These are phyloP conservation scores for Caenorhabditis zanzibari DNA, from an alignment of 2,888 invertebrate genomes.

Conservation along the genomic window DNA sequence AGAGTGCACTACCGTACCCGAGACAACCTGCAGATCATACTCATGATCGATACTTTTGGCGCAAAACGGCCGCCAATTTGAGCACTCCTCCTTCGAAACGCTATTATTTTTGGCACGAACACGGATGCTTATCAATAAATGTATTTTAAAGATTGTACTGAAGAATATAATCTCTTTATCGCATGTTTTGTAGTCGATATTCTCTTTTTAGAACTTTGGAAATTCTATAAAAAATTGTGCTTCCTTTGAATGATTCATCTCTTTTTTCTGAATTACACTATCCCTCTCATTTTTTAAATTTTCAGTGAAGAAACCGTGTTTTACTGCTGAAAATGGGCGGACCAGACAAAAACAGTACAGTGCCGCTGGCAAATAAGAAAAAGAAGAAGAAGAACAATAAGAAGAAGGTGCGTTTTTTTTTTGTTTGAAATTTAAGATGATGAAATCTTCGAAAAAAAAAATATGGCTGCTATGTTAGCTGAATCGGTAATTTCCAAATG, in stretches of 20 bases:
- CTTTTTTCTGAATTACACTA: background rate
- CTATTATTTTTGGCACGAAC: conserved; percentile 1
- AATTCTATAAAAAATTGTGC: too few species aligned
- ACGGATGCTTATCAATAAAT: conserved; percentile 35
- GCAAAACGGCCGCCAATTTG: conserved; percentile 55
- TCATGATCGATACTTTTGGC: conserved; percentile 62
- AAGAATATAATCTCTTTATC: conserved; percentile 29
- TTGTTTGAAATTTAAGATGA: background rate
- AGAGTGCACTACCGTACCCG: conserved; percentile 56
- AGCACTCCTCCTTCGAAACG: conserved; percentile 42
- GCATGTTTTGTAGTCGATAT: background rate
- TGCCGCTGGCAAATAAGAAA: conserved; percentile 75
- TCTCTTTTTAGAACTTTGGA: background rate
- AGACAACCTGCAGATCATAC: conserved; percentile 53
- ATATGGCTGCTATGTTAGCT: too few species aligned
- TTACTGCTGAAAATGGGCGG: conserved; percentile 60
- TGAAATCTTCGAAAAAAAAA: background rate
- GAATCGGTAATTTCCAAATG: background rate
- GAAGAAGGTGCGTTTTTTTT: conserved; percentile 66
- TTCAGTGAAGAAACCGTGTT: conserved; percentile 57
- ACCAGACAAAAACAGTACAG: conserved; percentile 72
- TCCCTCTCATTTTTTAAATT: background rate
- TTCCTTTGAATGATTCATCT: too few species aligned
- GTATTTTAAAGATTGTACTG: conserved; percentile 15
- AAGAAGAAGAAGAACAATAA: conserved; percentile 78